Base-by-base conservation (phyloP, 2,113 vertebrate species). In the Cheirogaleus medius region DNA sequence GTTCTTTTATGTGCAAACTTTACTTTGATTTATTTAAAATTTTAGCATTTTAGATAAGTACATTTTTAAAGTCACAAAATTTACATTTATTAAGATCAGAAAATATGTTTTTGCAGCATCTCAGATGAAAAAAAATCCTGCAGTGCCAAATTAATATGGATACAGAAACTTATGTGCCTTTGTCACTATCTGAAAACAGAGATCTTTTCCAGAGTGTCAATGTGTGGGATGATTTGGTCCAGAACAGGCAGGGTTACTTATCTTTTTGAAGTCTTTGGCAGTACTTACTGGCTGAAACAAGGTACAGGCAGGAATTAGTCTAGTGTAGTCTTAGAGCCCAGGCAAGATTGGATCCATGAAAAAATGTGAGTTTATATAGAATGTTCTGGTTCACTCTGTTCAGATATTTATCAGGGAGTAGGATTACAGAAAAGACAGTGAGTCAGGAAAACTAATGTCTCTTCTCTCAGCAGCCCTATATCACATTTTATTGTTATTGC, bases 401-500 rank as follows among this genome's bases (percentile, higher is more conserved):
- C 66, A 60, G 49, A 80, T 68, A 78, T 85, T 88, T 85, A 68
- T 91, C 77, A 91, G 17, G 15, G 76, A 89, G 39, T 73, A 88
- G 39, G 47, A 80, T 63, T 68, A 71, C 37, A 93, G 18, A 80
- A 95, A 54, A 77, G 21, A 37, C 64, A 95, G 27, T 63, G 42
- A 90, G 29, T 95, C 68, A 71, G 37, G 34, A 87, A 39, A 96
- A 82, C 11, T 10, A 74, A 81, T n/a, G 47, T 18, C 21, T 87
- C 87, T 78, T 21, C 68, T 81, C n/a, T 96, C n/a, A 82, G 8
- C 42, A 69, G n/a, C 18, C 10, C 3, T 81, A 44, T 80, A 58
- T 90, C 95, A 92, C 49, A 92, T 56, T 80, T 76, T 58, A 92
- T n/a, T 92, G n/a, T 12, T 89, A 14, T 58, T 82, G 29, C 49